A percentile compares a stretch with the other conserved stretches of the same genome.
These are phyloP conservation scores for Teleogryllus occipitalis DNA, from an alignment of 1,140 invertebrate genomes.

Conservation along the genomic window DNA sequence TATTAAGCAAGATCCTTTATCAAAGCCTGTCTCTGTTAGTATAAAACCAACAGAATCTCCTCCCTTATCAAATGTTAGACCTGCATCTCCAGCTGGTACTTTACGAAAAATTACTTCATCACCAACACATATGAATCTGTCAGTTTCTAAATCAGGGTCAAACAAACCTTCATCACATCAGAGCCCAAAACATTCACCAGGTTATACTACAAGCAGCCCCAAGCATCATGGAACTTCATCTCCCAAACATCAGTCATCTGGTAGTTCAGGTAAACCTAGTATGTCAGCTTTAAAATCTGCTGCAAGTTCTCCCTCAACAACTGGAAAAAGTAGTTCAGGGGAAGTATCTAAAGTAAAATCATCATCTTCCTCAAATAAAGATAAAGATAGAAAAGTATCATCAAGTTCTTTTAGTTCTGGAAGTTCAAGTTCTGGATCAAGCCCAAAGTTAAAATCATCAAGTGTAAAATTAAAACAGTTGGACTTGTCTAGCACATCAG, in stretches of 20 bases:
- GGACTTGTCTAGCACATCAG: conserved; percentile 28
- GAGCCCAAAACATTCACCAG: conserved; percentile 57
- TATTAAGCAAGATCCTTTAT: conserved; percentile 57
- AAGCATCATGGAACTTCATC: conserved; percentile 19
- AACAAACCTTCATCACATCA: conserved; percentile 14
- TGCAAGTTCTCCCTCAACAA: conserved; percentile 42
- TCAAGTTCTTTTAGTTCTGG: conserved; percentile 40
- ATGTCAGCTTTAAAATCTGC: conserved; percentile 80
- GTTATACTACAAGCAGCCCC: conserved; percentile 17
- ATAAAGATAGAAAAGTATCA: conserved; percentile 34
- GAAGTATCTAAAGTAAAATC: conserved; percentile 30
- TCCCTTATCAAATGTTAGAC: conserved; percentile 43
- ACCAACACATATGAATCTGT: conserved; percentile 51
- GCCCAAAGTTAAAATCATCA: conserved; percentile 57
- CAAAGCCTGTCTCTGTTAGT: conserved; percentile 62
- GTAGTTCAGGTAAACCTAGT: conserved; percentile 74
- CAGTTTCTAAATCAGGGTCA: conserved; percentile 29
- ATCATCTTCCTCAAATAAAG: conserved; percentile 29
- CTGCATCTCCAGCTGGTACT: conserved; percentile 53
- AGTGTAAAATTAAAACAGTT: conserved; percentile 57
- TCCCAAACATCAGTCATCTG: conserved; percentile 33
- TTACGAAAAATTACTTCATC: conserved; percentile 59
- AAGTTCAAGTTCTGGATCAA: conserved; percentile 37
- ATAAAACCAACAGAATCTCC: conserved; percentile 59
- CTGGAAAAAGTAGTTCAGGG: conserved; percentile 16